Evolutionary conservation across 2,797 vertebrate genomes (phyloP), one percentile per base, ranked within the genome.

Genomic region (Apogon hyalosoma): DNA sequence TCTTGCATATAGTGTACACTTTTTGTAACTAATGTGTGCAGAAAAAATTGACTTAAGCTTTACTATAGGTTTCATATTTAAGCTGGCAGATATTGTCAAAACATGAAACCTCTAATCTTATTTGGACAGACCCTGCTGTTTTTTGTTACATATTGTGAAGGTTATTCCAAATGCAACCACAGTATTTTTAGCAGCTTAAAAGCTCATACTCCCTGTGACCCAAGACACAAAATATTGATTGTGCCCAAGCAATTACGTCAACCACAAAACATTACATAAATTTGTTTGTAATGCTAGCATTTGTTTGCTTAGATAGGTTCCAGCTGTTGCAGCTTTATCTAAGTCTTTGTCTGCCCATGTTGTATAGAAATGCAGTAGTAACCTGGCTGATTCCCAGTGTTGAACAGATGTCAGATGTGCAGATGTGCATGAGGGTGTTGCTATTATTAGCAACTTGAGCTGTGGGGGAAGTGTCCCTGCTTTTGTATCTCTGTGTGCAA

Each of bases 361-460:
- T 83, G 51, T 66, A 62, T 75, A 61, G 50, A 79, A 75, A 36
- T 36, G 24, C 61, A 58, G 9, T 33, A 67, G 67, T 73, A 87
- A 89, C 83, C 84, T 83, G 80, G 68, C 77, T 54, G 75, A 69
- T 73, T 84, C 65, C 75, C 85, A 74, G 67, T 62, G 66, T 19
- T 73, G 79, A 91, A 73, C 90, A 91, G 89, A 91, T 90, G 88
- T 87, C 80, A 87, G 84, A 77, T 88, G 88, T 84, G 86, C 89
- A 92, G 86, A 92, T 92, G 89, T 91, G 88, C 83, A 82, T 77
- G 80, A 56, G 56, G 73, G 53, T 81, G 89, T 68, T 89, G 77
- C 90, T 92, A 92, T 91, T 92, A 88, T 88, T 92, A 92, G 90
- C 69, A 84, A 68, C 61, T 42, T 40, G 79, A 77, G 77, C 52